Base-by-base conservation (phyloP, 53 echinoderm and acorn worm species). In the Holothuria leucospilota region DNA sequence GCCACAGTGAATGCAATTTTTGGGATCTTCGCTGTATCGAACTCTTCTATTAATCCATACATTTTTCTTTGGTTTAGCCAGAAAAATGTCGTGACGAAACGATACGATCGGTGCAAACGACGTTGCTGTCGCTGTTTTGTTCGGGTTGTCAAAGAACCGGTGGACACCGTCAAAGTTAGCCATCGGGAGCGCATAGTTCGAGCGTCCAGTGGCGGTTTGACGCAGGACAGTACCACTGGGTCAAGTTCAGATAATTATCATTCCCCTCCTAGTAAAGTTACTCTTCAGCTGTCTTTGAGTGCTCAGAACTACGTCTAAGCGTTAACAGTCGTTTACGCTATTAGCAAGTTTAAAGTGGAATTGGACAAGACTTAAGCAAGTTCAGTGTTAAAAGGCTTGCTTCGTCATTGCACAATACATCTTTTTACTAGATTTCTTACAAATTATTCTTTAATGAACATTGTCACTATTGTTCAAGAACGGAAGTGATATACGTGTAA, bases 21-120 rank as follows among this genome's bases (percentile, higher is more conserved):
- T 21, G 98, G 95, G 8, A 95, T 98, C 30, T 95, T 98, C 41
- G 95, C 98, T 15, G 95, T 92, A 38, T 91, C 93, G 62, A 98
- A 98, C 82, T 98, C 98, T 18, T 91, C 95, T 14, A 86, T 93
- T 23, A 98, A 98, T 85, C 98, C 95, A 0, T 98, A 93, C 85
- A 91, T 98, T 46, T 95, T 98, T 72, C 83, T 98, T 27, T 86
- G 90, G 84, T 98, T 98, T 88, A 98, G 84, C 63, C 84, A 67
- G 29, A 83, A 83, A 42, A 83, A 29, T 15, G 80, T 80, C 20
- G 80, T 80, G 18, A 60, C 80, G 11, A 59, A 59, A 56, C 52
- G 80, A 30, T 80, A 29, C 59, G 56, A 30, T 59, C 59, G 59
- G 20, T 80, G 80, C 25, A 80, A 75, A 23, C 23, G 80, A 21